Evolutionary conservation across 92 coral and sea anemone species (phyloP).

Genomic region (Parazoanthus atlanticus): DNA sequence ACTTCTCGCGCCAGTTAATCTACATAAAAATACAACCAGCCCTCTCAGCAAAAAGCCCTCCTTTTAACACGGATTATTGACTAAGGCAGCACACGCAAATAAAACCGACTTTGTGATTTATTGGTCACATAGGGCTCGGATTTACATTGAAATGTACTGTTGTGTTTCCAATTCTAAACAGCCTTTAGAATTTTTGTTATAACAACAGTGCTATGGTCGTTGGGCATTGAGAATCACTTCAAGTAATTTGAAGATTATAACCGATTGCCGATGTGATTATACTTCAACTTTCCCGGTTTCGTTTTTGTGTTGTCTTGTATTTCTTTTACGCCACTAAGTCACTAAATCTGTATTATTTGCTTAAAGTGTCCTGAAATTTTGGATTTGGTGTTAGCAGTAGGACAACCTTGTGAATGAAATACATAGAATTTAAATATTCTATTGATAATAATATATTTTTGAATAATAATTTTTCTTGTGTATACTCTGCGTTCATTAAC

Average conservation of each 20-base stretch:
- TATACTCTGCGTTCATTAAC: neutral
- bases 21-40: neutral
- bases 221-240: slow-evolving; percentile 14
- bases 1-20: slow-evolving; percentile 21
- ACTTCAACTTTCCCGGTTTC: neutral
- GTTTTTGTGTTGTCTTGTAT: neutral
- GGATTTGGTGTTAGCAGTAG: neutral
- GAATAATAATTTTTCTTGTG: slow-evolving; percentile 32
- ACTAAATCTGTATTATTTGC: slow-evolving; percentile 3
- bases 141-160: slow-evolving; percentile 6
- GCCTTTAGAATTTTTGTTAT: neutral
- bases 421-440: slow-evolving; percentile 35
- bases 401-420: slow-evolving; percentile 21
- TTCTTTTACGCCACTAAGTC: neutral
- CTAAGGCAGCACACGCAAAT: neutral
- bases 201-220: neutral
- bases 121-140: neutral
- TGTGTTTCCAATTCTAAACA: neutral
- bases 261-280: slow-evolving; percentile 35
- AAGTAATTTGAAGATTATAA: slow-evolving; percentile 27
- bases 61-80: neutral
- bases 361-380: slow-evolving; percentile 7
- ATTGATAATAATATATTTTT: slow-evolving; percentile 22
- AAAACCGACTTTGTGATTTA: neutral
- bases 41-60: neutral